Conservation (phyloP, 2,113 vertebrate genomes). For the Galemys pyrenaicus region DNA sequence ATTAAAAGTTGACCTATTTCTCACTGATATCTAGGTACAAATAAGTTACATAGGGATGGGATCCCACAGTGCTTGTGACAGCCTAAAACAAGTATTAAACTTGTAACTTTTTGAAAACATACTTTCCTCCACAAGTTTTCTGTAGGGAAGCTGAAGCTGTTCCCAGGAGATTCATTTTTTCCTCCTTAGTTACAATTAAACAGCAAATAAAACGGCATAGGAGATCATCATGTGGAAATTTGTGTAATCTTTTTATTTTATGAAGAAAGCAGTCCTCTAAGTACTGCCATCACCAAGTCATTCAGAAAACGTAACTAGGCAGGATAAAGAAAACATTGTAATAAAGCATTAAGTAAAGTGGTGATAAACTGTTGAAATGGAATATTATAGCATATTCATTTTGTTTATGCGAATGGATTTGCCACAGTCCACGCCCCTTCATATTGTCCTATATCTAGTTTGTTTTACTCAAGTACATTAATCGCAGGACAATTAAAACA, state of each 20-base stretch:
- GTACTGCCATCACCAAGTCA: not conserved
- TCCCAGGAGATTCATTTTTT: conserved; percentile 30
- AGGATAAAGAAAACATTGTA: not conserved
- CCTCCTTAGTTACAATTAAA: not conserved
- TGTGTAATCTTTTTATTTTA: not conserved
- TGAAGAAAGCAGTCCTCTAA: not conserved
- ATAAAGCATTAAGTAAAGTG: not conserved
- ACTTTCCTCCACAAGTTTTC: conserved; percentile 32
- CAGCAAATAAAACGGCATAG: not conserved
- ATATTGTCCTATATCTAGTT: not conserved
- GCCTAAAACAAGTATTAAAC: conserved; percentile 43
- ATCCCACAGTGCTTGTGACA: conserved; percentile 26
- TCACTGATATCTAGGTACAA: conserved; percentile 37
- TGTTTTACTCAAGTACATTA: not conserved
- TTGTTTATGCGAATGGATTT: not conserved
- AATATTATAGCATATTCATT: not conserved
- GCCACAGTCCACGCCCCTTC: not conserved
- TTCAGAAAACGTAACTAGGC: not conserved
- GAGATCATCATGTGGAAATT: not conserved
- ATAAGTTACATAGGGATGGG: conserved; percentile 34
- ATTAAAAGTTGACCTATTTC: conserved; percentile 73
- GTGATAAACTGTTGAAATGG: not conserved
- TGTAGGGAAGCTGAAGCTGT: not conserved
- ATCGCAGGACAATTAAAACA: not conserved
- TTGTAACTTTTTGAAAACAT: conserved; percentile 55